These are phyloP conservation scores for Chionodraco myersi DNA, from an alignment of 2,113 vertebrate species.

Conservation along the genomic window DNA sequence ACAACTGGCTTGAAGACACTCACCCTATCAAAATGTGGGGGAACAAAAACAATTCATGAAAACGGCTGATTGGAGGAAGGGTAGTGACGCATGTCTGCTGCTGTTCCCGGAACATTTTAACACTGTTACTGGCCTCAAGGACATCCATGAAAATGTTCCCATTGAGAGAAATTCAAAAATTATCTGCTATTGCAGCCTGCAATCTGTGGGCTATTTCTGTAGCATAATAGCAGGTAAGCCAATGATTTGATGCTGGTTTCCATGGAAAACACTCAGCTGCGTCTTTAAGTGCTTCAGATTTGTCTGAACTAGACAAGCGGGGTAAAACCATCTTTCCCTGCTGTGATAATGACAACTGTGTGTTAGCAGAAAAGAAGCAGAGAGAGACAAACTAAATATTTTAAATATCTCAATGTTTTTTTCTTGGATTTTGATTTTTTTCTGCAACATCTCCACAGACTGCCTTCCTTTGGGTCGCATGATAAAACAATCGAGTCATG, in stretches of 20 bases:
- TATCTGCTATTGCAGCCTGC: conserved; percentile 23
- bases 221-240: conserved; percentile 49
- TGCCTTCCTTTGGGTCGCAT: background rate
- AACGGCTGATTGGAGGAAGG: conserved; percentile 39
- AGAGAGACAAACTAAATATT: background rate
- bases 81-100: conserved; percentile 48
- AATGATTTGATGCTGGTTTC: conserved; percentile 63
- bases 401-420: background rate
- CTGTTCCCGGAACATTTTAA: conserved; percentile 51
- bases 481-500: conserved; percentile 13
- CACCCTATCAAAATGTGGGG: conserved; percentile 17
- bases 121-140: conserved; percentile 52
- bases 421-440: background rate
- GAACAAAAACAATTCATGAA: background rate
- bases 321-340: conserved; percentile 2
- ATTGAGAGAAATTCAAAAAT: conserved; percentile 46
- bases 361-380: conserved; percentile 16
- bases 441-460: background rate
- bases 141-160: conserved; percentile 51
- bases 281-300: conserved; percentile 43
- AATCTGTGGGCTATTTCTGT: conserved; percentile 37
- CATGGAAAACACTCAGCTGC: conserved; percentile 68
- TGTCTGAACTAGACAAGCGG: conserved; percentile 28
- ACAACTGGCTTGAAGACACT: conserved; percentile 25
- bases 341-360: conserved; percentile 20